Evolutionary conservation across 2,113 vertebrate genomes (phyloP).

Genomic region (Phrynosoma platyrhinos): DNA sequence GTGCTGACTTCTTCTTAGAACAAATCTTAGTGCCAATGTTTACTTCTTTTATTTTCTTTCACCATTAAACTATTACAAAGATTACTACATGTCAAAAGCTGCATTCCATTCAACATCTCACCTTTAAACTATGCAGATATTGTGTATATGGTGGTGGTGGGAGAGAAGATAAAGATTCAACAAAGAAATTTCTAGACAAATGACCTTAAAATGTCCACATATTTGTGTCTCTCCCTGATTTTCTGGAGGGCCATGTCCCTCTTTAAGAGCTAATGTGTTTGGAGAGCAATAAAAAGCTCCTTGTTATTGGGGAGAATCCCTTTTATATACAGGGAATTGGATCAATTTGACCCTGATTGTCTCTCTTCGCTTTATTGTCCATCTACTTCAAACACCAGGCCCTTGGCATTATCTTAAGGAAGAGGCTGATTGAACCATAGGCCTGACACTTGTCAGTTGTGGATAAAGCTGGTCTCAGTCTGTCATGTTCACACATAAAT

Average conservation of each 20-base stretch:
- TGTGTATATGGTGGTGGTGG: no score
- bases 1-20: no score
- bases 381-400: slow-evolving; percentile 70
- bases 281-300: slow-evolving; percentile 61
- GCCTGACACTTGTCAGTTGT: slow-evolving; percentile 77
- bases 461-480: slow-evolving; percentile 75
- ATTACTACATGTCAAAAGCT: slow-evolving; percentile 24
- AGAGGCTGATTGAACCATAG: slow-evolving; percentile 75
- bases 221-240: slow-evolving; percentile 70
- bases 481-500: slow-evolving; percentile 78
- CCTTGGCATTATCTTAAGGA: slow-evolving; percentile 73
- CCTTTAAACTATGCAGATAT: slow-evolving; percentile 44
- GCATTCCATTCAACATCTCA: slow-evolving; percentile 52
- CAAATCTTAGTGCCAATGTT: background rate
- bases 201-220: slow-evolving; percentile 58
- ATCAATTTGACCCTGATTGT: slow-evolving; percentile 77
- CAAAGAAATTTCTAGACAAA: slow-evolving; percentile 67
- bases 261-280: slow-evolving; percentile 74
- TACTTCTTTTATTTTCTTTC: slow-evolving; percentile 49
- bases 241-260: slow-evolving; percentile 69
- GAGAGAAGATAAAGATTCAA: slow-evolving; percentile 41
- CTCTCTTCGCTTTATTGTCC: slow-evolving; percentile 72
- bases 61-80: slow-evolving; percentile 55
- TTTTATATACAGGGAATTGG: slow-evolving; percentile 71
- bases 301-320: slow-evolving; percentile 73